Evolutionary conservation across 2,113 vertebrate genomes (phyloP), one percentile per base, ranked within the genome.

Genomic region (Indicator maculatus): DNA sequence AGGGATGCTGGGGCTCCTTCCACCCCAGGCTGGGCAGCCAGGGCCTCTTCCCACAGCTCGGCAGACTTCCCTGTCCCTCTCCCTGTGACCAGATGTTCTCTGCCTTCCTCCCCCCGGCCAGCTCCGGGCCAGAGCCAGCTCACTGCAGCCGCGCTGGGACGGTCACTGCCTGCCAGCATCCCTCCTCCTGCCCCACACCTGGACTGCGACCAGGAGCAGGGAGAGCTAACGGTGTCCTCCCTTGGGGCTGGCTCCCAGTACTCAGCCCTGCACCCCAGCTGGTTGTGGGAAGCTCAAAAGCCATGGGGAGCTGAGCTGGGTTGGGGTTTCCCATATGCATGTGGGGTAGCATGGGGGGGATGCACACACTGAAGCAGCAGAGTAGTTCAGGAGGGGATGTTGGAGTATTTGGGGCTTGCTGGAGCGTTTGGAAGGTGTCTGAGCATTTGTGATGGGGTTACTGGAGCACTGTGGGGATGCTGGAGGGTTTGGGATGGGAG

Each of bases 31-130:
- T 19, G 8, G 0, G 44, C 3, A 0, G 20, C 5, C 14, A 28
- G 94, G 88, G 90, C 93, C 94, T 80, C 93, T 95, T 91, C 74
- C 93, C 88, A 26, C 64, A 79, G 94, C 90, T 92, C 88, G 6
- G 67, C 59, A 26, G 58, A 14, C 80, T 96, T 88, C 81, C 93
- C 86, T 26, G 89, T 96, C 94, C 93, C 83, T 63, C 89, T 95
- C 90, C 76, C 95, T 60, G 73, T 3, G 27, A 90, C 69, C 95
- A 96, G 95, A 95, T 96, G 95, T 96, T 95, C 91, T 80, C 76
- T 52, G 9, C 76, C 91, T 52, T 85, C 93, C 92, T 82, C 80
- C 81, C 76, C 58, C 64, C 39, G 1, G n/a, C 16, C 8, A 24
- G 69, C 90, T 80, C 93, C 24, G 0, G 60, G 93, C 76, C 63